Conservation (phyloP, 1,140 invertebrate species). For the Hypothenemus hampei region DNA sequence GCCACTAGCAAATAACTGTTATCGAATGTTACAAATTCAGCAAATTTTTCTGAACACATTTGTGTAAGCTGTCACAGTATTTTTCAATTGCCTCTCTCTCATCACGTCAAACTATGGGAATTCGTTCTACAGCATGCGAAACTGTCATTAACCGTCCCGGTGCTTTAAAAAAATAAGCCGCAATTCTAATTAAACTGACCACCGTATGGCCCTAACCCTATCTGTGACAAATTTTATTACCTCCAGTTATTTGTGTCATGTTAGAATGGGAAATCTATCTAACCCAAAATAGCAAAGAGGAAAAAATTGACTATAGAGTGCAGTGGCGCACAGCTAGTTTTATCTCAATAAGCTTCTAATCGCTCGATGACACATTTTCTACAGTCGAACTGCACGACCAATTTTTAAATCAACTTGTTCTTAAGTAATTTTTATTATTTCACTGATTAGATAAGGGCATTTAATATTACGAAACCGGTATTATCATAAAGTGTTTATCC, state of each 20-base stretch:
- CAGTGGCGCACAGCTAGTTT: background rate
- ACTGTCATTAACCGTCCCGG: constrained; percentile 5
- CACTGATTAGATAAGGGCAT: constrained; percentile 12
- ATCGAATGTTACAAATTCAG: constrained; percentile 7
- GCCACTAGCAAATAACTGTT: background rate
- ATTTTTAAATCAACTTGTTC: constrained; percentile 5
- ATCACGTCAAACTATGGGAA: constrained; percentile 13
- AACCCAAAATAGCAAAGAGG: background rate
- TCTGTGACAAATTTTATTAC: constrained; percentile 29
- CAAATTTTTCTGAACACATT: background rate
- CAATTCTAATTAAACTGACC: constrained; percentile 23
- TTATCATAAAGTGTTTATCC: too few relatives aligned
- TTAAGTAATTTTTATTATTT: background rate
- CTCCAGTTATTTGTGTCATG: constrained; percentile 12
- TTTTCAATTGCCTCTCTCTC: too few relatives aligned
- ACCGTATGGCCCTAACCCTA: constrained; percentile 23
- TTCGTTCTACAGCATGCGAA: constrained; percentile 9
- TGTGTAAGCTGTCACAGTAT: background rate
- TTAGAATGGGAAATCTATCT: constrained; percentile 17
- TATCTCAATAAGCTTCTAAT: background rate
- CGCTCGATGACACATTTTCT: constrained; percentile 4
- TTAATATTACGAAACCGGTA: too few relatives aligned
- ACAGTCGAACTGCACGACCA: background rate
- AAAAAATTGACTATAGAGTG: background rate
- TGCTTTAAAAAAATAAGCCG: constrained; percentile 7